phyloP scores from a whole-genome alignment of 2,797 vertebrate genomes.

The Sebastes vulpes region DNA sequence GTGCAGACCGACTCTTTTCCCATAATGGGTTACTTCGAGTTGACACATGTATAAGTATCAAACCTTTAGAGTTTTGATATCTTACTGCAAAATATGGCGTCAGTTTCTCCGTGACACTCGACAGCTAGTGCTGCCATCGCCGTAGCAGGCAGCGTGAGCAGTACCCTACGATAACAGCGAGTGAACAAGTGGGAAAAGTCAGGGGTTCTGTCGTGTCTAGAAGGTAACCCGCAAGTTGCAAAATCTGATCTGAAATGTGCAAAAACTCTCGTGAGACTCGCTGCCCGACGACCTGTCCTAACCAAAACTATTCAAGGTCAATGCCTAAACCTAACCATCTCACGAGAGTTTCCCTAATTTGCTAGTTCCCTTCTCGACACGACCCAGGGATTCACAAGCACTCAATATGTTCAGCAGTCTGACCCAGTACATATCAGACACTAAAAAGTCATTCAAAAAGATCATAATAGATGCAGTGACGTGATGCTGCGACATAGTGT shows the following conservation, averaged over 20 bases:
- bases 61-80: background rate
- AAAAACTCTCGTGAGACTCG: too few relatives aligned
- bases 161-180: background rate
- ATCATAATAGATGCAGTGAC: background rate
- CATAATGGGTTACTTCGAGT: background rate
- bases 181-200: background rate
- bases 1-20: background rate
- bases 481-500: background rate
- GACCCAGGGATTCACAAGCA: too few relatives aligned
- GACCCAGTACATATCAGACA: too few relatives aligned
- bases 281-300: too few relatives aligned
- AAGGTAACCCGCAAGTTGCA: too few relatives aligned
- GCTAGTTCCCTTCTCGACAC: too few relatives aligned
- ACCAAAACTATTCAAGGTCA: too few relatives aligned
- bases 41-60: background rate
- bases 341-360: too few relatives aligned
- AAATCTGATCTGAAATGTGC: too few relatives aligned
- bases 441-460: too few relatives aligned
- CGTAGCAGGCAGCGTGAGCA: background rate
- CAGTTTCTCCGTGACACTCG: background rate
- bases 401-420: too few relatives aligned
- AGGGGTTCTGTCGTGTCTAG: background rate
- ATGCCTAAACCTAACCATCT: too few relatives aligned
- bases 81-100: background rate
- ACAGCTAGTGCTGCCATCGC: background rate